A percentile compares a stretch with the other conserved stretches of the same genome.
These are phyloP conservation scores for Pachyrhynchus sulphureomaculatus DNA, from an alignment of 1,140 invertebrate genomes.

Conservation along the genomic window DNA sequence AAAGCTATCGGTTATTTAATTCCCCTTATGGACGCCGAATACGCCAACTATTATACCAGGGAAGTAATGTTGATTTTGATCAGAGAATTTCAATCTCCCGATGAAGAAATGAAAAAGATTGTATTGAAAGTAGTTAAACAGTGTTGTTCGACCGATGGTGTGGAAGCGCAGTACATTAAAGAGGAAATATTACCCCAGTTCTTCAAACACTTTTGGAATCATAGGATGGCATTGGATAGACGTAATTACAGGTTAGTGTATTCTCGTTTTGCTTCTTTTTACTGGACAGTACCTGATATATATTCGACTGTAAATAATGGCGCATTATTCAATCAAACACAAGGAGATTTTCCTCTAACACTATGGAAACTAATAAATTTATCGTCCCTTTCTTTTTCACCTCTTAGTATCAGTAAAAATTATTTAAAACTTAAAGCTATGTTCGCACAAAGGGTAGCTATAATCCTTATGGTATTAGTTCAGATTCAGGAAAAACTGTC, in stretches of 20 bases:
- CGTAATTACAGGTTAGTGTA: constrained; percentile 75
- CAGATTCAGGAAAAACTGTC: no score
- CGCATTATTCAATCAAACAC: no score
- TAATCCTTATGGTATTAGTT: no score
- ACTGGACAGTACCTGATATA: no score
- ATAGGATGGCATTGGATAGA: constrained; percentile 97
- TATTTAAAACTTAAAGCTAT: no score
- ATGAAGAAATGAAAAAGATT: constrained; percentile 99
- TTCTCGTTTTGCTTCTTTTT: no score
- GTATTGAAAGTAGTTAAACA: constrained; percentile 99
- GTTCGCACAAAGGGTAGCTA: no score
- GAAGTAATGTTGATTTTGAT: constrained; percentile 99
- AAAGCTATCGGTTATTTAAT: constrained; percentile 99
- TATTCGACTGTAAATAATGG: no score
- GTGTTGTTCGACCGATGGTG: constrained; percentile 99
- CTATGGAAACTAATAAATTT: no score
- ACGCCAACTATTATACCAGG: constrained; percentile 98
- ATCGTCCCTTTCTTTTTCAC: no score
- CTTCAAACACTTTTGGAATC: constrained; percentile 99
- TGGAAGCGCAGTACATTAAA: constrained; percentile 98
- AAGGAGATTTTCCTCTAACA: no score
- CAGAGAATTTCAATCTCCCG: constrained; percentile 98
- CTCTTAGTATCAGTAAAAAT: no score
- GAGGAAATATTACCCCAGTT: constrained; percentile 98
- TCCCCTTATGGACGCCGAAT: constrained; percentile 99